These are phyloP conservation scores for Bruchidius siliquastri DNA, from an alignment of 2,888 invertebrate genomes.

Conservation along the genomic window DNA sequence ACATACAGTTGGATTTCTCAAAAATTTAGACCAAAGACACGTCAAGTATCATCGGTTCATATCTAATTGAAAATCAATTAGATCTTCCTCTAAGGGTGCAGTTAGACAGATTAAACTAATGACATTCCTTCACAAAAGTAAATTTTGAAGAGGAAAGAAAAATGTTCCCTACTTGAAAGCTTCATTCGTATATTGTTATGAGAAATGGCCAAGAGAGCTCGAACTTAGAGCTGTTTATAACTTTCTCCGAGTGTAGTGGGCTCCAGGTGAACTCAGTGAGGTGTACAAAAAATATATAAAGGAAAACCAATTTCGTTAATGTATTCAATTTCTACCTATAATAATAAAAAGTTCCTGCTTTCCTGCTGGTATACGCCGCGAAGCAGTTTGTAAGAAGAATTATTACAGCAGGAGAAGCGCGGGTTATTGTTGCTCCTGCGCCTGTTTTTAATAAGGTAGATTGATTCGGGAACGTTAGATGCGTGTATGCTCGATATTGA, in stretches of 20 bases:
- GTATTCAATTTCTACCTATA: constrained; percentile 27
- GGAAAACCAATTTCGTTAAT: constrained; percentile 26
- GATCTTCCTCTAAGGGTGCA: too few species aligned
- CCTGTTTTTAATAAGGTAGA: background rate
- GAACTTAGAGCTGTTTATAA: too few species aligned
- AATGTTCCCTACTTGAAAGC: too few species aligned
- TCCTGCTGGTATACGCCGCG: background rate
- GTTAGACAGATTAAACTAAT: too few species aligned
- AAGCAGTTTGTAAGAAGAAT: background rate
- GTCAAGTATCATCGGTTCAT: too few species aligned
- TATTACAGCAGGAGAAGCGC: background rate
- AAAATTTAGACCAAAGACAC: too few species aligned
- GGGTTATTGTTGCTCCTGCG: background rate
- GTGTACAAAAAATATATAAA: background rate
- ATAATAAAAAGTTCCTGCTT: constrained; percentile 17
- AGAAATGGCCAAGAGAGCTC: too few species aligned
- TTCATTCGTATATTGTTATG: too few species aligned
- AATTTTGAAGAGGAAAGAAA: too few species aligned
- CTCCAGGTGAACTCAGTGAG: constrained; percentile 8
- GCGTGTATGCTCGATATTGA: background rate
- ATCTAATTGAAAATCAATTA: too few species aligned
- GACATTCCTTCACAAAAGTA: too few species aligned
- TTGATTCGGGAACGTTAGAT: background rate
- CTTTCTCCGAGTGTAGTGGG: background rate
- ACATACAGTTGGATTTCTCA: too few species aligned